These are phyloP conservation scores for Chelonus formosanus DNA, from an alignment of 2,888 invertebrate genomes.

Conservation along the genomic window DNA sequence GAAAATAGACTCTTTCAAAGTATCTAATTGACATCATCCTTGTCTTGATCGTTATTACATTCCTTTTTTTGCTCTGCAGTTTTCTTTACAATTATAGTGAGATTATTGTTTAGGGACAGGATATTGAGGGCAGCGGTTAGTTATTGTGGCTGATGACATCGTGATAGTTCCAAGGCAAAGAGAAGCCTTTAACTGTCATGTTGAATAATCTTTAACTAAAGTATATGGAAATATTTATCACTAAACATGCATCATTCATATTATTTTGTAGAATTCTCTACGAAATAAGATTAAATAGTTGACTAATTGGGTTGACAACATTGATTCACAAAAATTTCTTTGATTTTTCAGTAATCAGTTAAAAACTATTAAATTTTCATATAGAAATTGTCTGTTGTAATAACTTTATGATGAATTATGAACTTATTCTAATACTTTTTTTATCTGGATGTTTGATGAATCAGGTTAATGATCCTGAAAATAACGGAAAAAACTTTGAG, in stretches of 20 bases:
- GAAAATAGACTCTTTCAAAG: too few relatives aligned
- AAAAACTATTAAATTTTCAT: too few relatives aligned
- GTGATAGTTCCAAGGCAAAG: neutral
- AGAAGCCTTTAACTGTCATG: neutral
- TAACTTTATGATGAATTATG: neutral
- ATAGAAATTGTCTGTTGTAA: neutral
- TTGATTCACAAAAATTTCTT: conserved; percentile 8
- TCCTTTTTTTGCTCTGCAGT: neutral
- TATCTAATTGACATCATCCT: too few relatives aligned
- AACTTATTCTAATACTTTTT: neutral
- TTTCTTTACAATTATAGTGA: neutral
- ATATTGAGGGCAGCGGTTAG: conserved; percentile 10
- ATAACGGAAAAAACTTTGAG: conserved; percentile 46
- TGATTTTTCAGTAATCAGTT: neutral
- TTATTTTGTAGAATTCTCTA: neutral
- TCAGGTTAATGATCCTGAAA: conserved; percentile 61
- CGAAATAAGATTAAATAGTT: neutral
- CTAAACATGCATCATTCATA: too few relatives aligned
- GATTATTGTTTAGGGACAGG: conserved; percentile 8
- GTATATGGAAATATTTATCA: conserved; percentile 6
- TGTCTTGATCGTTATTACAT: too few relatives aligned
- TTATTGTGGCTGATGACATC: conserved; percentile 16
- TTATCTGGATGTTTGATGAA: conserved; percentile 9
- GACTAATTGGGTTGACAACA: too few relatives aligned
- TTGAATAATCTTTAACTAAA: conserved; percentile 10